Conservation (phyloP, 2,113 vertebrate species). For the Pteruthius melanotis region DNA sequence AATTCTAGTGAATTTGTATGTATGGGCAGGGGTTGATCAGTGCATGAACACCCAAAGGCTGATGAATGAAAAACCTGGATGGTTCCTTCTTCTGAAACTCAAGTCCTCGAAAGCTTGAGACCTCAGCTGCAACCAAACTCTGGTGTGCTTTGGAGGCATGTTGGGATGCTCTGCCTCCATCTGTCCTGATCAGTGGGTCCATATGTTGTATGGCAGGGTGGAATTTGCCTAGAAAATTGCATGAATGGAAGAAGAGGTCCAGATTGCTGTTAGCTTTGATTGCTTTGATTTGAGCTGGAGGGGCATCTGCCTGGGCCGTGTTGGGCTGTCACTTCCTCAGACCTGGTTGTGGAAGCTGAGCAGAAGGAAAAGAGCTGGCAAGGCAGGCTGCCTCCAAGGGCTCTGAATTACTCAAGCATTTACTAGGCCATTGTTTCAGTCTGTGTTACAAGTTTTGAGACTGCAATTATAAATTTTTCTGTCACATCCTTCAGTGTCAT, state of each 20-base stretch:
- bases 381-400: background rate
- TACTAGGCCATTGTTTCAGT: background rate
- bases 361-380: background rate
- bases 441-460: background rate
- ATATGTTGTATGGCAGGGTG: background rate
- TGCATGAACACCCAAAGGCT: background rate
- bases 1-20: background rate
- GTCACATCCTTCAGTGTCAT: background rate
- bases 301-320: background rate
- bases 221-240: background rate
- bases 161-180: background rate
- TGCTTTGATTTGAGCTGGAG: background rate
- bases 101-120: background rate
- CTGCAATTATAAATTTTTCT: background rate
- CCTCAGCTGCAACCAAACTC: accelerated
- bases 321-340: background rate
- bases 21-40: background rate
- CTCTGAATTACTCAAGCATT: background rate
- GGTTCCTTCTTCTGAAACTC: background rate
- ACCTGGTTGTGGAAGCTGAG: background rate
- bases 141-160: background rate
- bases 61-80: background rate
- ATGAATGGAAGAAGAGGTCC: background rate
- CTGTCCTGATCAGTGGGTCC: background rate
- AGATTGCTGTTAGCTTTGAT: background rate